Base-by-base conservation (phyloP, 2,113 vertebrate genomes). In the Oceanites oceanicus region DNA sequence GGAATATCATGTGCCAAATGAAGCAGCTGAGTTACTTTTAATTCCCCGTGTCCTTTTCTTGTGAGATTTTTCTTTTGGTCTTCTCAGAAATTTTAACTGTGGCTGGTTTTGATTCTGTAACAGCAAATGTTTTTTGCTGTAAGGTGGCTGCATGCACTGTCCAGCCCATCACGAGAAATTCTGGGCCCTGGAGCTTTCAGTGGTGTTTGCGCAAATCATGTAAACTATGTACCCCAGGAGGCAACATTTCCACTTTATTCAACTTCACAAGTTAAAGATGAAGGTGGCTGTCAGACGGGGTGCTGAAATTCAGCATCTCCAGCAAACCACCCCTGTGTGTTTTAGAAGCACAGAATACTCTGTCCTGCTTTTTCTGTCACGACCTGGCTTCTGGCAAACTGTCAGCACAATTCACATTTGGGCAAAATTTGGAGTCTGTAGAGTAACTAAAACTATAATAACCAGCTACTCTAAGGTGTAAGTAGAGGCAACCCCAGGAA, bases 221-320 rank as follows among this genome's bases (percentile, higher is more conserved):
- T 83, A 93, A 90, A 36, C 90, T 62, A 10, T 77, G 65, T 93
- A 96, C 86, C 90, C 94, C 79, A 90, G 91, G 73, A 94, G 92
- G 86, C 83, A 95, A 89, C 91, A 84, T 47, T 94, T 94, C 78
- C 22, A 29, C 85, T 95, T 91, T 77, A 66, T 95, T 95, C 80
- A 95, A 9, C 92, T 92, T 94, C 95, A 92, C 79, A 87, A 74
- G 76, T 67, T 45, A 23, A 91, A 95, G 83, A 94, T 75, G 79
- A 95, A 96, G 61, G 92, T 61, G 47, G 61, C 83, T 94, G 88
- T 96, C 90, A 92, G 68, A 53, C 19, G 68, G 76, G 89, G 89
- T 34, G 89, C 88, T 84, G 88, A 93, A 84, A 96, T 91, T 62
- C 88, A 44, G 61, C 40, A 56, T 92, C 70, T 94, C 70, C 45